Evolutionary conservation across 2,888 invertebrate species (phyloP).

Genomic region (Agrypnus murinus): DNA sequence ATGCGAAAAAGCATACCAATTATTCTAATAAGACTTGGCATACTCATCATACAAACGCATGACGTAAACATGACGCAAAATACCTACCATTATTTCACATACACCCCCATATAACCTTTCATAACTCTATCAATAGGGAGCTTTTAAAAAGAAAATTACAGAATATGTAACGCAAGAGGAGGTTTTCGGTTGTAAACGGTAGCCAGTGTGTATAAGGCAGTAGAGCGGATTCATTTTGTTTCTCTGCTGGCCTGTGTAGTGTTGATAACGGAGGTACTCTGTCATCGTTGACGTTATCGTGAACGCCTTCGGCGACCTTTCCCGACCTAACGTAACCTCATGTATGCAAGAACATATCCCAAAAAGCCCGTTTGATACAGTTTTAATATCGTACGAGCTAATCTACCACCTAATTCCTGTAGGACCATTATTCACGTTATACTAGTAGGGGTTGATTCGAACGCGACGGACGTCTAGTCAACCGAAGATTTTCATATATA

Average conservation of each 20-base stretch:
- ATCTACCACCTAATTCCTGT: slow-evolving; percentile 36
- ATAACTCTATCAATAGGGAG: no score
- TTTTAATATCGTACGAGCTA: slow-evolving; percentile 36
- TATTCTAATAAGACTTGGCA: no score
- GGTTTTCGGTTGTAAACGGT: slow-evolving; percentile 59
- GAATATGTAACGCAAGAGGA: slow-evolving; percentile 65
- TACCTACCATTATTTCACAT: no score
- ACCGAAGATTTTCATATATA: slow-evolving; percentile 27
- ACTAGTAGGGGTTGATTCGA: slow-evolving; percentile 13
- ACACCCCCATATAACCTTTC: no score
- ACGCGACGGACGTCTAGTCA: slow-evolving; percentile 12
- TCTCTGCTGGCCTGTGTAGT: slow-evolving; percentile 73
- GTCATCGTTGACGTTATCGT: slow-evolving; percentile 74
- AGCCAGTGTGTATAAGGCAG: slow-evolving; percentile 49
- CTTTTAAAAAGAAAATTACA: no score
- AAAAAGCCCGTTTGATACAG: slow-evolving; percentile 34
- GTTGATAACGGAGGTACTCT: slow-evolving; percentile 74
- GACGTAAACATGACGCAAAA: no score
- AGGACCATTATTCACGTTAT: slow-evolving; percentile 23
- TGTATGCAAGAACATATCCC: slow-evolving; percentile 46
- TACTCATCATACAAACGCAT: no score
- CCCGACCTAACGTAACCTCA: slow-evolving; percentile 56
- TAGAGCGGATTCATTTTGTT: slow-evolving; percentile 70
- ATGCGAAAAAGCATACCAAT: no score
- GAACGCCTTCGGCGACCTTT: slow-evolving; percentile 58